Conservation (phyloP, 64 coral and sea anemone genomes). For the Anthopleura sola region DNA sequence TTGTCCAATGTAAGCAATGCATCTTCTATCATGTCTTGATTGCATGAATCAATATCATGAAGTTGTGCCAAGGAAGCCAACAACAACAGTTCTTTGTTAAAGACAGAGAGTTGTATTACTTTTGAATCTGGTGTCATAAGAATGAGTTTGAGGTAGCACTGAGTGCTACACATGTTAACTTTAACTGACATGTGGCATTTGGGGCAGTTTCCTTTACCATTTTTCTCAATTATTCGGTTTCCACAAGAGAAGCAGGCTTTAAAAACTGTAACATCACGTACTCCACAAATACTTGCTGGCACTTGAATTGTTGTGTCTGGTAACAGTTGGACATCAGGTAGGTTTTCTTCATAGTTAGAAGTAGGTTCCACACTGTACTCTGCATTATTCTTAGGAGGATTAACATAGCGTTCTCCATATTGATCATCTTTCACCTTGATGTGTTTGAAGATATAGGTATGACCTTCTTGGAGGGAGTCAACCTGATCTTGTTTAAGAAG, state of each 20-base stretch:
- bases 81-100: too few species aligned
- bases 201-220: slow-evolving; percentile 45
- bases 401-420: slow-evolving; percentile 15
- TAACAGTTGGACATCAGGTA: slow-evolving; percentile 24
- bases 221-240: slow-evolving; percentile 38
- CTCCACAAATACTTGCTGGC: slow-evolving; percentile 30
- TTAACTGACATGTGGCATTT: slow-evolving; percentile 45
- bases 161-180: slow-evolving; percentile 17
- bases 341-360: slow-evolving; percentile 1
- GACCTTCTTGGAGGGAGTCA: neutral
- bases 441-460: slow-evolving; percentile 20
- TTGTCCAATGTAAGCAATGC: slow-evolving; percentile 22
- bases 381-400: slow-evolving; percentile 7
- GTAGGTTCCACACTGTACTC: neutral
- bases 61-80: slow-evolving; percentile 16
- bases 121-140: slow-evolving; percentile 38
- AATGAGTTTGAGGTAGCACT: slow-evolving; percentile 38
- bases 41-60: slow-evolving; percentile 30
- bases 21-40: slow-evolving; percentile 33
- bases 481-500: slow-evolving; percentile 30
- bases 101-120: slow-evolving; percentile 35
- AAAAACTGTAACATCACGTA: slow-evolving; percentile 35
- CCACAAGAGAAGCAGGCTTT: slow-evolving; percentile 42
- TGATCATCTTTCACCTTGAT: slow-evolving; percentile 22
- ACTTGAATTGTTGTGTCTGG: slow-evolving; percentile 35